Conservation (phyloP, 2,113 vertebrate genomes). For the Micronycteris hirsuta region DNA sequence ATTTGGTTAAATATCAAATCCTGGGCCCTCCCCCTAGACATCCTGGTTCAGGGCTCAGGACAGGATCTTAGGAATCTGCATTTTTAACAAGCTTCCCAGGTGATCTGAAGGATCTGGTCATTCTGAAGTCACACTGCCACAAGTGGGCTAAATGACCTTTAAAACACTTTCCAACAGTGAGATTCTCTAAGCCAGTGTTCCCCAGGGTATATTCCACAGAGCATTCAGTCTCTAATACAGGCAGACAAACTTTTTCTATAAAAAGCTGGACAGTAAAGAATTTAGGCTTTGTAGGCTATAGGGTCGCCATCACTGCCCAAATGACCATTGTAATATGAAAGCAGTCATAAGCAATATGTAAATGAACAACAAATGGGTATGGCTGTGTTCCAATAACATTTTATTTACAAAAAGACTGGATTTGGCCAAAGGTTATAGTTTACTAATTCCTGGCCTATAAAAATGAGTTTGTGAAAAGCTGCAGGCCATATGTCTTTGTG, state of each 20-base stretch:
- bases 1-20: neutral
- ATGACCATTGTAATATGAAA: neutral
- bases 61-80: neutral
- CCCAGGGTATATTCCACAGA: neutral
- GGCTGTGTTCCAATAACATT: neutral
- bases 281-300: neutral
- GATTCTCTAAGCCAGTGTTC: neutral
- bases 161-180: neutral
- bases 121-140: neutral
- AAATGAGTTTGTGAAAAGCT: slow-evolving; percentile 24
- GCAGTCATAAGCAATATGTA: neutral
- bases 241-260: neutral
- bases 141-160: neutral
- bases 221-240: neutral
- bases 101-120: neutral
- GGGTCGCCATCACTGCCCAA: neutral
- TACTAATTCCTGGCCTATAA: neutral
- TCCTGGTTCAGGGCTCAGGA: neutral
- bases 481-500: neutral
- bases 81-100: neutral
- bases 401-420: neutral
- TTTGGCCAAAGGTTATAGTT: neutral
- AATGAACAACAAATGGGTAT: neutral
- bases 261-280: neutral
- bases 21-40: neutral